Evolutionary conservation across 2,888 invertebrate species (phyloP).

Genomic region (Eretmocerus hayati): DNA sequence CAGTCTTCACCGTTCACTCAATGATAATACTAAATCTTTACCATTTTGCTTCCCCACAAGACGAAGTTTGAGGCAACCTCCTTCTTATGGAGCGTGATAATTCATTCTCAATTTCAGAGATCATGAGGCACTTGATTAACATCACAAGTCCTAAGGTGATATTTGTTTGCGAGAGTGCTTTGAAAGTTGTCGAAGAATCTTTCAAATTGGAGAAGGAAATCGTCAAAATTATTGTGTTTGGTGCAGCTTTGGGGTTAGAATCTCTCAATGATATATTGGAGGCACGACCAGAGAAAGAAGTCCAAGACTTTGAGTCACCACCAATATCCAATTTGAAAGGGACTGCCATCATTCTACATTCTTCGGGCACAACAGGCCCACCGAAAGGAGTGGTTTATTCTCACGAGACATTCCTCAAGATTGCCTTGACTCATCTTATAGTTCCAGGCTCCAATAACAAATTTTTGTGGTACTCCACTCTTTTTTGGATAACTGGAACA

Average conservation of each 20-base stretch:
- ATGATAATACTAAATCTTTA: too few species aligned
- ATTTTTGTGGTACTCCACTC: conserved; percentile 28
- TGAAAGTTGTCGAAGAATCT: conserved; percentile 18
- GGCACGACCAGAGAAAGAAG: conserved; percentile 22
- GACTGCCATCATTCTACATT: conserved; percentile 33
- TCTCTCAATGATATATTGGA: conserved; percentile 27
- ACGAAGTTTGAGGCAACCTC: too few species aligned
- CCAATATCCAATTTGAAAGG: conserved; percentile 17
- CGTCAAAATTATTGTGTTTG: conserved; percentile 28
- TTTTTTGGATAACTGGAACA: conserved; percentile 36
- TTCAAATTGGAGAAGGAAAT: conserved; percentile 23
- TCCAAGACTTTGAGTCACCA: conserved; percentile 25
- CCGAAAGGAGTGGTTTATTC: conserved; percentile 36
- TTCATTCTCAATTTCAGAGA: too few species aligned
- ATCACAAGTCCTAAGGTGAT: conserved; percentile 32
- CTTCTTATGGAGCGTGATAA: too few species aligned
- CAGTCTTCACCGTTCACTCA: too few species aligned
- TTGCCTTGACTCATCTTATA: conserved; percentile 2
- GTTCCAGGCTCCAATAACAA: neutral
- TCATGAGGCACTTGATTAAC: conserved; percentile 27
- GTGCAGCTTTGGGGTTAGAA: conserved; percentile 19
- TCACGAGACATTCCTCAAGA: conserved; percentile 25
- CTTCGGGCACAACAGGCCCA: conserved; percentile 39
- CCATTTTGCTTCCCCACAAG: too few species aligned
- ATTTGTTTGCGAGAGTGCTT: conserved; percentile 25